A percentile compares a stretch with the other conserved stretches of the same genome.
These are phyloP conservation scores for Podabrus alpinus DNA, from an alignment of 2,888 invertebrate species.

Conservation along the genomic window DNA sequence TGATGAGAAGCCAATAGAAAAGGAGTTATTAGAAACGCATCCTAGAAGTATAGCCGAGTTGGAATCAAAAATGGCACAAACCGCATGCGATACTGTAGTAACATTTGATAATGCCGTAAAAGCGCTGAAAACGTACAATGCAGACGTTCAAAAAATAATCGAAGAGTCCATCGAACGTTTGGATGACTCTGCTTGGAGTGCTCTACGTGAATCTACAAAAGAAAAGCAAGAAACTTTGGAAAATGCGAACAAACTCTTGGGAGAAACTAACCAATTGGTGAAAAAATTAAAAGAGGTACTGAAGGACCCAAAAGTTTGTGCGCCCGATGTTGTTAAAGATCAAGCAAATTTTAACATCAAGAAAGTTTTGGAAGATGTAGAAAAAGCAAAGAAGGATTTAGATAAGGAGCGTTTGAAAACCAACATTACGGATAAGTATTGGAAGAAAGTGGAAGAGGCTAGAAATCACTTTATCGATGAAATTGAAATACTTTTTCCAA, in stretches of 20 bases:
- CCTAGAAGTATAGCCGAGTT: constrained; percentile 59
- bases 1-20: constrained; percentile 43
- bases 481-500: constrained; percentile 73
- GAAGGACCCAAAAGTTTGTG: constrained; percentile 52
- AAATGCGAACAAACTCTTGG: constrained; percentile 64
- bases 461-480: constrained; percentile 67
- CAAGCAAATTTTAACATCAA: constrained; percentile 62
- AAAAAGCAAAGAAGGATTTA: constrained; percentile 62
- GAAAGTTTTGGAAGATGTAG: constrained; percentile 62
- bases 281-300: constrained; percentile 55
- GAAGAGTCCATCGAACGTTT: constrained; percentile 66
- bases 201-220: constrained; percentile 63
- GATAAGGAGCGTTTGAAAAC: constrained; percentile 62
- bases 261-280: constrained; percentile 49
- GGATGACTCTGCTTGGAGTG: constrained; percentile 61
- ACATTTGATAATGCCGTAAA: constrained; percentile 68
- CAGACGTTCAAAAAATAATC: constrained; percentile 61
- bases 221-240: constrained; percentile 61
- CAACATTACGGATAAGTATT: constrained; percentile 76
- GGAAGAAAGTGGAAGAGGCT: constrained; percentile 74
- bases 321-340: constrained; percentile 55
- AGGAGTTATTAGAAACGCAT: constrained; percentile 49
- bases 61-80: constrained; percentile 61
- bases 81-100: constrained; percentile 67
- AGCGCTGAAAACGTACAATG: constrained; percentile 62